These are phyloP conservation scores for Thaumatotibia leucotreta DNA, from an alignment of 1,140 invertebrate genomes.

Conservation along the genomic window DNA sequence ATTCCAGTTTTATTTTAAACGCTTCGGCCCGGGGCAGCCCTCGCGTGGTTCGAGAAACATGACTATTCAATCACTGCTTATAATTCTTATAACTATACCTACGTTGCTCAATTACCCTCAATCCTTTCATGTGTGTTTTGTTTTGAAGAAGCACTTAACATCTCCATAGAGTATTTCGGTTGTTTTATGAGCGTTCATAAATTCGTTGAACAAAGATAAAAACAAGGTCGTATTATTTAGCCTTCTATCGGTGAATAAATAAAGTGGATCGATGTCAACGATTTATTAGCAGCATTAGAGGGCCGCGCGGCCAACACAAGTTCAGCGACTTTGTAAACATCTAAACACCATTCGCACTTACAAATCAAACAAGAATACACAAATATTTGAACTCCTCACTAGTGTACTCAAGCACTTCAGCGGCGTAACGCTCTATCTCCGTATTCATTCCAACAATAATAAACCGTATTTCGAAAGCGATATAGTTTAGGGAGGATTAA, in stretches of 20 bases:
- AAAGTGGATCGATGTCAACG: constrained; percentile 55
- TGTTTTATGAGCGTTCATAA: background rate
- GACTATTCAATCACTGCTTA: constrained; percentile 5
- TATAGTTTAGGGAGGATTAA: constrained; percentile 34
- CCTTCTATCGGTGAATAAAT: constrained; percentile 14
- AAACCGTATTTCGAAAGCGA: constrained; percentile 29
- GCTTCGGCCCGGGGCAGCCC: background rate
- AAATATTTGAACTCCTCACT: constrained; percentile 71
- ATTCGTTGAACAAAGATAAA: background rate
- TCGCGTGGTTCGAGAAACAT: background rate
- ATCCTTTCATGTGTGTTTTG: background rate
- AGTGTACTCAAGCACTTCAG: constrained; percentile 37
- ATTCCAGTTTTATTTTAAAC: constrained; percentile 36
- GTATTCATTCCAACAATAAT: constrained; percentile 36
- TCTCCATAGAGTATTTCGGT: background rate
- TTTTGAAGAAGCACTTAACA: background rate
- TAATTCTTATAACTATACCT: background rate
- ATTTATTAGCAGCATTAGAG: constrained; percentile 66
- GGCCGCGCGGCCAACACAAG: constrained; percentile 49
- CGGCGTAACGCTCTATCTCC: constrained; percentile 37
- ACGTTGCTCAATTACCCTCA: background rate
- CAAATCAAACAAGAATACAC: constrained; percentile 68
- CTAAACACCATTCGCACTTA: constrained; percentile 74
- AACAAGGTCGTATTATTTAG: constrained; percentile 1
- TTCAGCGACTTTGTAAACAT: constrained; percentile 67